These are phyloP conservation scores for Drosophila repleta DNA, from an alignment of 1,140 invertebrate species.

Conservation along the genomic window DNA sequence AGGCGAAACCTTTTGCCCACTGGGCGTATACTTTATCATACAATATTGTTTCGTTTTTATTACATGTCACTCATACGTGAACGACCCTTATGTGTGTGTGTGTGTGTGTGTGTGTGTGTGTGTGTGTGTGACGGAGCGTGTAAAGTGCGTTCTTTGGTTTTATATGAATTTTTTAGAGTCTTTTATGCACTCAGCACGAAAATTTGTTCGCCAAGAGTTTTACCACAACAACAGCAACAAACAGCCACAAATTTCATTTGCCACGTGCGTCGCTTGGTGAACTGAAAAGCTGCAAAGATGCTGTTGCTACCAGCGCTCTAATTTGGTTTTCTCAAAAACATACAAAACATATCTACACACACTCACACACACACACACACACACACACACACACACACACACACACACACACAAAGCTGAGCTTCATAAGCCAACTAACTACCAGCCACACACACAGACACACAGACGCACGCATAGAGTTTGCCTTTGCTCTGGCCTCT, in stretches of 20 bases:
- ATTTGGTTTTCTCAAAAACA: constrained; percentile 54
- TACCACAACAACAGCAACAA: constrained; percentile 52
- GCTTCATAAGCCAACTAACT: constrained; percentile 55
- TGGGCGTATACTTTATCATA: constrained; percentile 82
- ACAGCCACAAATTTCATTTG: constrained; percentile 45
- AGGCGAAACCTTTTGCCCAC: constrained; percentile 63
- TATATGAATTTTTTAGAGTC: constrained; percentile 81
- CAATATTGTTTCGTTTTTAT: constrained; percentile 82
- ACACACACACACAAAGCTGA: constrained; percentile 2
- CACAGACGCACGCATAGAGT: background rate
- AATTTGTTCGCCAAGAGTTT: constrained; percentile 79
- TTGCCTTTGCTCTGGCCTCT: constrained; percentile 52
- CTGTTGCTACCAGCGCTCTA: constrained; percentile 53
- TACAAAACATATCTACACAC: constrained; percentile 22
- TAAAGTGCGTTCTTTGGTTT: constrained; percentile 81
- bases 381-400: constrained; percentile 4
- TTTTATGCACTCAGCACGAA: constrained; percentile 79
- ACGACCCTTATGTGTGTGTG: constrained; percentile 48
- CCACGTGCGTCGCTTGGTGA: constrained; percentile 53
- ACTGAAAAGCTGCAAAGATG: constrained; percentile 31
- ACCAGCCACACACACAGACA: constrained; percentile 37
- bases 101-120: constrained; percentile 26
- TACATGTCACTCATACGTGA: constrained; percentile 79
- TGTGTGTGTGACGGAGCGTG: constrained; percentile 55
- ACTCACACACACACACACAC: constrained; percentile 22